These are phyloP conservation scores for Entomyzon cyanotis DNA, from an alignment of 2,113 vertebrate genomes.

Conservation along the genomic window DNA sequence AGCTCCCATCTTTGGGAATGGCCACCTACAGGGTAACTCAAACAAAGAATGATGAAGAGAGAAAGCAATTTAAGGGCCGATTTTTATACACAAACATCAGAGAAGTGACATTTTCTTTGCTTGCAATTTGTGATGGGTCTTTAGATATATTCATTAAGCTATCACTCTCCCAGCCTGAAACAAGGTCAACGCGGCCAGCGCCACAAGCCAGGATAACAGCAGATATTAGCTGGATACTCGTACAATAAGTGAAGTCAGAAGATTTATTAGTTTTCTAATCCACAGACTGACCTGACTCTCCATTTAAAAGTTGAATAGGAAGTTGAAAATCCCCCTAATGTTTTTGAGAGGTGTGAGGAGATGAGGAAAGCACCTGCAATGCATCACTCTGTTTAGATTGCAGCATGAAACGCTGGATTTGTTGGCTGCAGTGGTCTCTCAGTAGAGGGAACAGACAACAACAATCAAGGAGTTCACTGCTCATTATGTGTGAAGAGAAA, in stretches of 20 bases:
- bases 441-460: slow-evolving; percentile 73
- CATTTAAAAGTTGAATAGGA: slow-evolving; percentile 81
- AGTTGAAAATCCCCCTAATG: slow-evolving; percentile 81
- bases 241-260: slow-evolving; percentile 51
- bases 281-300: slow-evolving; percentile 78
- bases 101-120: slow-evolving; percentile 50
- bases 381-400: slow-evolving; percentile 84
- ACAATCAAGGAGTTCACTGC: slow-evolving; percentile 59
- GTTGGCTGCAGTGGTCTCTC: slow-evolving; percentile 74
- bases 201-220: background rate
- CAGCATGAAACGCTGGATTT: slow-evolving; percentile 65
- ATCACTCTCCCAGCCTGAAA: slow-evolving; percentile 52
- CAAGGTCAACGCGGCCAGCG: background rate
- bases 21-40: slow-evolving; percentile 58
- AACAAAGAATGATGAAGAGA: slow-evolving; percentile 60
- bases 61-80: slow-evolving; percentile 34
- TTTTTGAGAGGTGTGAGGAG: slow-evolving; percentile 80
- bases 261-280: slow-evolving; percentile 79
- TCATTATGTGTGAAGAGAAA: slow-evolving; percentile 63
- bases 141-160: slow-evolving; percentile 63
- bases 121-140: slow-evolving; percentile 63
- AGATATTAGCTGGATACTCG: slow-evolving; percentile 19
- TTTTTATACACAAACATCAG: slow-evolving; percentile 72
- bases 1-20: slow-evolving; percentile 13
- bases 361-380: slow-evolving; percentile 84